phyloP scores from a whole-genome alignment of 2,797 vertebrate genomes.

The Lepus oiostolus region DNA sequence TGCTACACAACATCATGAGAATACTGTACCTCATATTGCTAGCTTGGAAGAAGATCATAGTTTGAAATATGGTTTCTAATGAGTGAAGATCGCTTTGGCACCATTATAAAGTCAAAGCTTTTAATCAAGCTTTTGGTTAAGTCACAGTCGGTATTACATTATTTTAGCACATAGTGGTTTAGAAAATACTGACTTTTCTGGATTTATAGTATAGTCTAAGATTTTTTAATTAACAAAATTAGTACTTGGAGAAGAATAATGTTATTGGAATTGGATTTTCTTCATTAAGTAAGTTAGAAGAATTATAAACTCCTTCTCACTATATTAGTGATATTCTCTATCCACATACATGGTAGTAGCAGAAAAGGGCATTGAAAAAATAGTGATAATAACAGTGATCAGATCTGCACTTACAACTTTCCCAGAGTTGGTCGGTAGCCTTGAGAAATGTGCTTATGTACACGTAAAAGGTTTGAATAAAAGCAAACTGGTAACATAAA shows the following conservation, averaged over 20 bases:
- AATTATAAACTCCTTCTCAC: background rate
- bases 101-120: background rate
- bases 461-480: constrained; percentile 26
- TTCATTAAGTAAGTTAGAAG: constrained; percentile 51
- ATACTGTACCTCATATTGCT: too few relatives aligned
- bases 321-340: background rate
- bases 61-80: background rate
- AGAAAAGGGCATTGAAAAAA: constrained; percentile 12
- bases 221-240: constrained; percentile 50
- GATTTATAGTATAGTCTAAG: constrained; percentile 24
- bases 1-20: background rate
- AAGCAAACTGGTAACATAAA: constrained; percentile 41
- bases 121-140: background rate
- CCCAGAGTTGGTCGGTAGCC: background rate
- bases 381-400: background rate
- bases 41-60: background rate
- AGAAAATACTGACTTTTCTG: constrained; percentile 50
- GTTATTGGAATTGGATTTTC: background rate
- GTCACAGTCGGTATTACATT: background rate
- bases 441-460: background rate
- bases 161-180: constrained; percentile 25
- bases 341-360: background rate
- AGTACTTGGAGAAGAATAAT: background rate
- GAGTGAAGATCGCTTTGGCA: too few relatives aligned
- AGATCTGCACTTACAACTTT: background rate